Conservation (phyloP, 1,140 invertebrate genomes). For the Oncopodura yosiiana region DNA sequence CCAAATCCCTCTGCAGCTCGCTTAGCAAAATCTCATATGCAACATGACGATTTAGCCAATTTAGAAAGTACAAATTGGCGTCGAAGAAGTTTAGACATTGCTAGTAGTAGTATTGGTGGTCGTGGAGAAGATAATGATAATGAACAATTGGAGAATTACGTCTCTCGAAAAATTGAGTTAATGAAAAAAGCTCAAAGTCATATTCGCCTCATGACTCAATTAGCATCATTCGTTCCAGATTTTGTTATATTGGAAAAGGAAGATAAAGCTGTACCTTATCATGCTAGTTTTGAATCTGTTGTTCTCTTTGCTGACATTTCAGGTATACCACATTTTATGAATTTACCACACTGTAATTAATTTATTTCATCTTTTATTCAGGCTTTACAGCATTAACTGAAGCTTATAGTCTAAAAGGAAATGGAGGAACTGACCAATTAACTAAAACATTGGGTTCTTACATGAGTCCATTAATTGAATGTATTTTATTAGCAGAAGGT, state of each 20-base stretch:
- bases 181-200: neutral
- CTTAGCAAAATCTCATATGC: no score
- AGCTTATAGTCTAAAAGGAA: constrained; percentile 26
- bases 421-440: constrained; percentile 32
- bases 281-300: neutral
- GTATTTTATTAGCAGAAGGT: constrained; percentile 21
- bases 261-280: no score
- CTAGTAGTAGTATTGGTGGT: neutral
- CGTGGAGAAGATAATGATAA: neutral
- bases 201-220: neutral
- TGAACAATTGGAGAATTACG: neutral
- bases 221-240: constrained; percentile 29
- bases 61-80: no score
- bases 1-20: no score
- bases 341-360: no score
- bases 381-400: constrained; percentile 32
- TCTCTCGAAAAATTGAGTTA: neutral
- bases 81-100: neutral
- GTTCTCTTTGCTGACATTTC: constrained; percentile 5
- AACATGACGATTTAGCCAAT: no score
- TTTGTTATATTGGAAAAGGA: no score
- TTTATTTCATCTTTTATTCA: no score
- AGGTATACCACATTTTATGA: no score
- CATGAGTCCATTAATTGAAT: constrained; percentile 29
- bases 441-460: constrained; percentile 30